Conservation (phyloP, 2,888 invertebrate species). For the Notocelia uddmanniana region DNA sequence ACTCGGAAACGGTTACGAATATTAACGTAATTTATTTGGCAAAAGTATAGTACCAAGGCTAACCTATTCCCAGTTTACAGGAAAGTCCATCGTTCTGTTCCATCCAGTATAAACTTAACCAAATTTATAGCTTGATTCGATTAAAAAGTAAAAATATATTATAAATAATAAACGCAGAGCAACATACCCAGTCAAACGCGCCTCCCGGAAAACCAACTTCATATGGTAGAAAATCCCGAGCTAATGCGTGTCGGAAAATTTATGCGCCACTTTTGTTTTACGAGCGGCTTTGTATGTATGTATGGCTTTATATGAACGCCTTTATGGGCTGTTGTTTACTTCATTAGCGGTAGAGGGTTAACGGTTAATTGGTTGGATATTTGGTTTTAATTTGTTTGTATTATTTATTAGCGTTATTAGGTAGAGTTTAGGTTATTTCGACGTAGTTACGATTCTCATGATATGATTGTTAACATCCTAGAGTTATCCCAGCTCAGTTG, state of each 20-base stretch:
- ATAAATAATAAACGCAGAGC: conserved; percentile 63
- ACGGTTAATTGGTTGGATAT: conserved; percentile 21
- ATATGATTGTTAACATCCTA: no score
- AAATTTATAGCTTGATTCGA: no score
- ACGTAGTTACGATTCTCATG: not conserved
- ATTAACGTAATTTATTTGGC: no score
- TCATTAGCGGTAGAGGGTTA: conserved; percentile 20
- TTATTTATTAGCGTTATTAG: not conserved
- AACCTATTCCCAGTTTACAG: no score
- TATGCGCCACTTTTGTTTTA: conserved; percentile 82
- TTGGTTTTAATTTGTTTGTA: conserved; percentile 19
- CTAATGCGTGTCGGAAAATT: conserved; percentile 78
- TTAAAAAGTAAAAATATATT: not conserved
- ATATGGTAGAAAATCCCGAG: conserved; percentile 80
- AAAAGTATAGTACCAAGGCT: no score
- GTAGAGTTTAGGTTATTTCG: not conserved
- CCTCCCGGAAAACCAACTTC: conserved; percentile 76
- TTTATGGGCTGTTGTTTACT: conserved; percentile 19
- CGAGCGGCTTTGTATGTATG: conserved; percentile 58
- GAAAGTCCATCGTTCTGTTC: no score
- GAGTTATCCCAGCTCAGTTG: no score
- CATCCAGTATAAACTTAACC: no score
- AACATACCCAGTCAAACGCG: conserved; percentile 54
- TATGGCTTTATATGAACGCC: conserved; percentile 49
- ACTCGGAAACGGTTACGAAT: no score